Percentiles rank a stretch among this genome's conserved stretches.
Evolutionary conservation across 2,113 vertebrate genomes (phyloP).

Genomic region (Melierax canorus): DNA sequence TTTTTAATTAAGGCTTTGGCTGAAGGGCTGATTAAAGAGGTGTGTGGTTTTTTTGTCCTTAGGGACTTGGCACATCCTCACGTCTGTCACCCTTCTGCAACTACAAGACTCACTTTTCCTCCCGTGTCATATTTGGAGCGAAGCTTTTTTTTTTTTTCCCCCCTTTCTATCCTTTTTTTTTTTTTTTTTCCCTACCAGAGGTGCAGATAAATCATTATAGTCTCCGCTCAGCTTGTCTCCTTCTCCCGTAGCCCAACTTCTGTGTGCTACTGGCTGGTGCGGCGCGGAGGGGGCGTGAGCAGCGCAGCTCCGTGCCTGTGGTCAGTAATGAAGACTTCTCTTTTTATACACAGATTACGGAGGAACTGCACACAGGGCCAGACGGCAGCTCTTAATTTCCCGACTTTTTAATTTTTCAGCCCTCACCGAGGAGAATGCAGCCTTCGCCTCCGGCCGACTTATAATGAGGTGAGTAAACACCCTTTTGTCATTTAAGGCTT

Average conservation of each 20-base stretch:
- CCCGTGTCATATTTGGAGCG: conserved; percentile 16
- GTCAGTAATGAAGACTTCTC: conserved; percentile 92
- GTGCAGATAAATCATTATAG: conserved; percentile 34
- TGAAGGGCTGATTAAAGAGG: not conserved
- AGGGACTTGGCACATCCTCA: not conserved
- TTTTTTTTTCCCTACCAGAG: not conserved
- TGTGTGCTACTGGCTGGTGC: conserved; percentile 86
- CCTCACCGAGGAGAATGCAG: conserved; percentile 67
- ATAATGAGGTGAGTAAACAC: conserved; percentile 75
- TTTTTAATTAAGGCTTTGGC: conserved; percentile 52
- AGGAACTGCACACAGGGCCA: conserved; percentile 77
- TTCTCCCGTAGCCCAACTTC: conserved; percentile 58
- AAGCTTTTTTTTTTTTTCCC: not conserved
- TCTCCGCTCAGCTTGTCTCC: conserved; percentile 73
- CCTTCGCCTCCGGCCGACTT: conserved; percentile 13
- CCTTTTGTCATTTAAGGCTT: not conserved
- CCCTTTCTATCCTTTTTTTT: not conserved
- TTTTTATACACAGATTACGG: conserved; percentile 89
- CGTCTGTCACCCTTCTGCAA: not conserved
- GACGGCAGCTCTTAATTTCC: conserved; percentile 72
- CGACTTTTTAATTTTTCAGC: conserved; percentile 34
- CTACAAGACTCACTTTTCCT: conserved; percentile 52
- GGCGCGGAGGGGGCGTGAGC: conserved; percentile 79
- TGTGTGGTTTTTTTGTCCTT: not conserved
- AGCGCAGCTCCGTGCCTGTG: conserved; percentile 79